Conservation (phyloP, 2,888 invertebrate species). For the Orchestes rusci region DNA sequence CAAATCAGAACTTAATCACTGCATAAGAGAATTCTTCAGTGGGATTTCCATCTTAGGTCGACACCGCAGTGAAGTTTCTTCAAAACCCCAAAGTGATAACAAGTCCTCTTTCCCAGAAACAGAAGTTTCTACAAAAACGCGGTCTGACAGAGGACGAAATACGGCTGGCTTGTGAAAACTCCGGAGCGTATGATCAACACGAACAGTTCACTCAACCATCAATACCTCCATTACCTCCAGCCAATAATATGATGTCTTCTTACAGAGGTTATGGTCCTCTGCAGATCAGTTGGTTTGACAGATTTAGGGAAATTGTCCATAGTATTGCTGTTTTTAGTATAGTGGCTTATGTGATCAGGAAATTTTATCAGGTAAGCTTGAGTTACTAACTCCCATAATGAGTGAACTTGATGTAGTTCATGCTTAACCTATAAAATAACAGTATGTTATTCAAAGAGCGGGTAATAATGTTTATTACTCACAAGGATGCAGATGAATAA, state of each 20-base stretch:
- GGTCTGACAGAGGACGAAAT: constrained; percentile 72
- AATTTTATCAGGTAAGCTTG: constrained; percentile 67
- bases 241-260: constrained; percentile 17
- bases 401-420: no score
- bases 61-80: constrained; percentile 79
- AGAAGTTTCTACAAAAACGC: constrained; percentile 69
- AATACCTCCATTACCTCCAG: constrained; percentile 24
- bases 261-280: constrained; percentile 27
- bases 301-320: constrained; percentile 62
- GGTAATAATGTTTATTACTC: no score
- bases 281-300: constrained; percentile 45
- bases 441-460: no score
- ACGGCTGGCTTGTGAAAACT: constrained; percentile 63
- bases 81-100: constrained; percentile 76
- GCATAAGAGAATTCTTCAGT: no score
- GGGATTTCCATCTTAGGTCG: constrained; percentile 56
- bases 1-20: no score
- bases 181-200: constrained; percentile 43
- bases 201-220: constrained; percentile 23
- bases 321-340: constrained; percentile 70
- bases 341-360: constrained; percentile 69
- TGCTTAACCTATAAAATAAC: no score
- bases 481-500: no score
- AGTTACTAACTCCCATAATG: not conserved
- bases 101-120: constrained; percentile 70